These are phyloP conservation scores for Sinocyclocheilus maitianheensis DNA, from an alignment of 2,113 vertebrate genomes.

Conservation along the genomic window DNA sequence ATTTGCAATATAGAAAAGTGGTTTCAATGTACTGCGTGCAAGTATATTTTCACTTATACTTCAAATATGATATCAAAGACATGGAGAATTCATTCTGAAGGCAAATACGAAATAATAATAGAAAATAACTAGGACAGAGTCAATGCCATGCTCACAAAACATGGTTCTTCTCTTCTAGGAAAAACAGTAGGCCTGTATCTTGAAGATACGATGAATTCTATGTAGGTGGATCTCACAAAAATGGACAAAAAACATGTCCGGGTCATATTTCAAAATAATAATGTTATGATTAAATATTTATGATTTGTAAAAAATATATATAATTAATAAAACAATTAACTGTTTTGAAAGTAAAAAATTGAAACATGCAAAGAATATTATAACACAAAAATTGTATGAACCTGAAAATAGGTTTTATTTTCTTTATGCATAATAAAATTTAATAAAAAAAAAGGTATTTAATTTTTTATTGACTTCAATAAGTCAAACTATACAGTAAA, in stretches of 20 bases:
- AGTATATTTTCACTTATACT: conserved; percentile 7
- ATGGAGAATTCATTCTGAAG: neutral
- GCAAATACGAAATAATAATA: neutral
- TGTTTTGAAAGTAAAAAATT: too few species aligned
- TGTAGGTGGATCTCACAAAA: neutral
- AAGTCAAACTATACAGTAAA: too few species aligned
- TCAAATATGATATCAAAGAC: neutral
- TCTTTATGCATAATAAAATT: neutral
- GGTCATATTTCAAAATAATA: too few species aligned
- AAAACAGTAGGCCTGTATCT: neutral
- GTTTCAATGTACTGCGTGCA: neutral
- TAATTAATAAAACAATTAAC: neutral
- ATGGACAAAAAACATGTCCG: too few species aligned
- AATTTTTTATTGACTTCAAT: too few species aligned
- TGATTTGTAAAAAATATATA: too few species aligned
- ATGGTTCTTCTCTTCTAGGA: neutral
- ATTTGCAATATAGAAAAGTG: conserved; percentile 12
- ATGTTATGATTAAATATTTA: too few species aligned
- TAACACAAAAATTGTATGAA: neutral
- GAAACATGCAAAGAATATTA: neutral
- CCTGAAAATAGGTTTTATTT: neutral
- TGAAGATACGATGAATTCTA: neutral
- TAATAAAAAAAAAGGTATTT: too few species aligned
- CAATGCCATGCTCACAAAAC: neutral
- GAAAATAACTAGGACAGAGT: neutral